Conservation (phyloP, 23 tunicate species). For the Trididemnum clinides region DNA sequence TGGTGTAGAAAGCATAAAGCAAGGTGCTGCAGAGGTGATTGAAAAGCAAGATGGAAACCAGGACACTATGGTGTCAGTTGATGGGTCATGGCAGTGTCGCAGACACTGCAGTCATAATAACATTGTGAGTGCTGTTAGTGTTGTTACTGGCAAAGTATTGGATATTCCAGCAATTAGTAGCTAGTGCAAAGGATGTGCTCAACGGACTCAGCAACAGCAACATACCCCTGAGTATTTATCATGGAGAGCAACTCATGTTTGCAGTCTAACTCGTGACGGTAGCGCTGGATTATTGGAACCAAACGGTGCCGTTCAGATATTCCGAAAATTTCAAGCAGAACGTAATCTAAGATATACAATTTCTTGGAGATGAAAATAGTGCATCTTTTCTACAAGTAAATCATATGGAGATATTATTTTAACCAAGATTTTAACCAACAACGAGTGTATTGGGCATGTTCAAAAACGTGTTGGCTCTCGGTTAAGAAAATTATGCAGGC, state of each 20-base stretch:
- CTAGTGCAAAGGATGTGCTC: not conserved
- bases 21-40: not conserved
- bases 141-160: not conserved
- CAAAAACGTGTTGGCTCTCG: not conserved
- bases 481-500: not conserved
- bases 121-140: not conserved
- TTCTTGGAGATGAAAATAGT: too few species aligned
- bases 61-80: not conserved
- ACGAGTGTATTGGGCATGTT: not conserved
- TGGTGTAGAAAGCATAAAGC: not conserved
- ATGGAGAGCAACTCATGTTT: not conserved
- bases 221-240: not conserved
- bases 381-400: too few species aligned
- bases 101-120: not conserved
- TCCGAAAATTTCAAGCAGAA: too few species aligned
- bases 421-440: too few species aligned
- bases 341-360: too few species aligned
- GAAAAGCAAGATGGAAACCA: not conserved
- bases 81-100: not conserved
- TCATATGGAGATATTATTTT: too few species aligned
- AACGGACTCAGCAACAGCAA: not conserved
- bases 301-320: not conserved
- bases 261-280: not conserved
- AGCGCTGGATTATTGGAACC: not conserved
- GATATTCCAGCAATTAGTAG: not conserved